phyloP scores from a whole-genome alignment of 2,113 vertebrate species.

The Piaya cayana region DNA sequence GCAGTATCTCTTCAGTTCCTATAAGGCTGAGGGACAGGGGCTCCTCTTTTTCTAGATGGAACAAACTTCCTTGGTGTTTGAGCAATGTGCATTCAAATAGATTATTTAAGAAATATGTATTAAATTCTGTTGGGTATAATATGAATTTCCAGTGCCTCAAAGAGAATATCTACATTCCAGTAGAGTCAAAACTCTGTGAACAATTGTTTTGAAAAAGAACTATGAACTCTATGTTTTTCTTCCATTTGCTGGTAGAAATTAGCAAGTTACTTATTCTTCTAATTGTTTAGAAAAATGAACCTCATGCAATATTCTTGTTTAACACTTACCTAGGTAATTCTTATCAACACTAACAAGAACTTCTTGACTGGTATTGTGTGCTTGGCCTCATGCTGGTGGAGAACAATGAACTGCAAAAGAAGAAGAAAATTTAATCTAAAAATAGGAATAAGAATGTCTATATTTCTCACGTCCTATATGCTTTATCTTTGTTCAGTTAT shows the following conservation, averaged over 20 bases:
- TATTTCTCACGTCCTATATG: not conserved
- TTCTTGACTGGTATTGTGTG: not conserved
- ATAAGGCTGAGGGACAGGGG: not conserved
- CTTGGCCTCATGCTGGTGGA: not conserved
- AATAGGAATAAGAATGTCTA: not conserved
- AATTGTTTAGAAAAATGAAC: not conserved
- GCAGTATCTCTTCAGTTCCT: constrained; percentile 12
- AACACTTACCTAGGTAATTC: not conserved
- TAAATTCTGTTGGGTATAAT: not conserved
- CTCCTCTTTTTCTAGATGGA: not conserved
- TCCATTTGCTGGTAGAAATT: not conserved
- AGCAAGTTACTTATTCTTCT: not conserved
- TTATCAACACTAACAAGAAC: not conserved
- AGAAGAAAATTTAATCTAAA: not conserved
- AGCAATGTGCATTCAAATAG: not conserved
- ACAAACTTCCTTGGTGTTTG: not conserved
- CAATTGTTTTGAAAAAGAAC: not conserved
- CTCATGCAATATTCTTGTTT: not conserved
- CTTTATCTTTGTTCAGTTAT: not conserved
- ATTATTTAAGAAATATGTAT: not conserved
- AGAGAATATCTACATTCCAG: not conserved
- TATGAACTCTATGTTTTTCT: not conserved
- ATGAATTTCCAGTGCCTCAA: not conserved
- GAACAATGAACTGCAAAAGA: not conserved
- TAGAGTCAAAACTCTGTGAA: not conserved